Evolutionary conservation across 2,113 vertebrate species (phyloP).

Genomic region (Nasalis larvatus): DNA sequence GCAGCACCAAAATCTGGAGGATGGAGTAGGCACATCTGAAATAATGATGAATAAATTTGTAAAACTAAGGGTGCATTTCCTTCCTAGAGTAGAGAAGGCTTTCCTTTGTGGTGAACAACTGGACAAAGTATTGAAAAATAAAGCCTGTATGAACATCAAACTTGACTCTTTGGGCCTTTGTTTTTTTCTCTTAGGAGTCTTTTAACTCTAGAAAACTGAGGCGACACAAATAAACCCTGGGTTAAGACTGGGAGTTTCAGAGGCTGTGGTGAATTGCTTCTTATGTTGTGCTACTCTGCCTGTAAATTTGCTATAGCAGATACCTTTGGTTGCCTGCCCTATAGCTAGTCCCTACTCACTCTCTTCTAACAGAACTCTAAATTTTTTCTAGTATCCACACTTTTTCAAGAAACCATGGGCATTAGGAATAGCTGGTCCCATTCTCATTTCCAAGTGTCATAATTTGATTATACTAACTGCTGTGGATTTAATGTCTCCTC

Average conservation of each 20-base stretch:
- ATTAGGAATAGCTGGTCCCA: background rate
- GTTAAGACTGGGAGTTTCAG: background rate
- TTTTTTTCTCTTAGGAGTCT: background rate
- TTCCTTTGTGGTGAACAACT: background rate
- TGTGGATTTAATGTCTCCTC: background rate
- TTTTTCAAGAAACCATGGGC: background rate
- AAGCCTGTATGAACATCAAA: background rate
- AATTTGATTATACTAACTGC: background rate
- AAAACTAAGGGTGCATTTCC: background rate
- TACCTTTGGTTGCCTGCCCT: background rate
- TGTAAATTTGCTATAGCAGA: background rate
- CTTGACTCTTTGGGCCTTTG: background rate
- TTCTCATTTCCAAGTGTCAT: background rate
- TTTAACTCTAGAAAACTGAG: background rate
- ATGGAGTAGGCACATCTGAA: accelerated
- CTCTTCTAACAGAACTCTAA: background rate
- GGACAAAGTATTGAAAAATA: background rate
- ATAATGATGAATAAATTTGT: background rate
- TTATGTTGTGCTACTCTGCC: background rate
- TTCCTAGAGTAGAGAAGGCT: background rate
- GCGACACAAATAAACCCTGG: background rate
- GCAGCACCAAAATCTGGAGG: background rate
- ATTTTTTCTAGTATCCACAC: background rate
- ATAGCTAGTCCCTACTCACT: background rate
- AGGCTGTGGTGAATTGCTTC: background rate